These are phyloP conservation scores for Enteromius thamalakanensis DNA, from an alignment of 2,797 vertebrate genomes.

Conservation along the genomic window DNA sequence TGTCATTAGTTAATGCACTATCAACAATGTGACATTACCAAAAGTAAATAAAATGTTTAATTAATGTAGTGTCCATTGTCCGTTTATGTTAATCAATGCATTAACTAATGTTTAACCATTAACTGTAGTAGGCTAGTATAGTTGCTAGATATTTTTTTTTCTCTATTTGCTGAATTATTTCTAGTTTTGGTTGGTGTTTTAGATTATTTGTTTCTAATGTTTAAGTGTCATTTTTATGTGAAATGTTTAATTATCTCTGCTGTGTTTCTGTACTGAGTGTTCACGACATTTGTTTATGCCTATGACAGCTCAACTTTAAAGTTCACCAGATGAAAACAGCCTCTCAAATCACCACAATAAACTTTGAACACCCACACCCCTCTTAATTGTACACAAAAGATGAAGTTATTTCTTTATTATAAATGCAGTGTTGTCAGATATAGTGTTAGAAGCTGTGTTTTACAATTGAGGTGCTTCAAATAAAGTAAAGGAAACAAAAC, in stretches of 20 bases:
- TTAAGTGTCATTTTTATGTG: neutral
- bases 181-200: neutral
- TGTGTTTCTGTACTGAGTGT: neutral
- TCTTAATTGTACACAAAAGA: neutral
- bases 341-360: neutral
- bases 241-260: neutral
- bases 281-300: too few relatives aligned
- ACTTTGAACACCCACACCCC: neutral
- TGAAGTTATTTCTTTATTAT: neutral
- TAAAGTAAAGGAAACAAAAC: neutral
- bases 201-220: too few relatives aligned
- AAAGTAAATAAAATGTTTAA: too few relatives aligned
- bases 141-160: neutral
- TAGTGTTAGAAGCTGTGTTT: neutral
- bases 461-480: neutral
- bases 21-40: too few relatives aligned
- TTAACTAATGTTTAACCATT: too few relatives aligned
- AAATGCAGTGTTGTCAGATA: neutral
- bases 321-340: neutral
- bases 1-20: too few relatives aligned
- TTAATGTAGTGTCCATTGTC: too few relatives aligned
- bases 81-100: too few relatives aligned
- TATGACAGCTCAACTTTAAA: conserved; percentile 3
- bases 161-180: neutral
- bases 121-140: neutral